Evolutionary conservation across 2,888 invertebrate species (phyloP), one percentile per base, ranked within the genome.

Genomic region (Tiliacea aurago): DNA sequence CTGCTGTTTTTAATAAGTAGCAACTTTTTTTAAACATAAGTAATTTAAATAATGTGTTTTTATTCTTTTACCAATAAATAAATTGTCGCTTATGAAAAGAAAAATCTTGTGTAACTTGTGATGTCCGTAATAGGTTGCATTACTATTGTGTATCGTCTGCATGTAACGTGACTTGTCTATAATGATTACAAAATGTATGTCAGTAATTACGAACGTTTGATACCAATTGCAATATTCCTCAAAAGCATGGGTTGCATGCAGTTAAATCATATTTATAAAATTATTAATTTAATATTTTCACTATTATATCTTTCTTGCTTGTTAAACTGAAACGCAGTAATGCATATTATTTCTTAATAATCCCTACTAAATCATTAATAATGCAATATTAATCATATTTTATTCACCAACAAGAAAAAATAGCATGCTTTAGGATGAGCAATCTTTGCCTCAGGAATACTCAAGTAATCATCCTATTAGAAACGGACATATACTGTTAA

Each of bases 71-170:
- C 20, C n/a, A 51, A 28, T 49, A 59, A 51, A 33, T 64, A 43
- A 18, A 33, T 4, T 45, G 15, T 53, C 6, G 59, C 63, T 65
- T 73, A 53, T 43, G 33, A 37, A 62, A 72, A 55, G 9, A 55
- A 62, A 28, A 45, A 15, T 64, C 6, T 56, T 43, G 5, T 41
- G 72, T n/a, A 53, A 73, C 41, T 78, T 79, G 66, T 80, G 49
- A 41, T 78, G 74, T 78, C 55, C 51, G 49, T 63, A 75, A 58
- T 43, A 58, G 51, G 65, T 76, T 78, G 77, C 80, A 71, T 80
- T 75, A 65, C 33, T 74, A 61, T 83, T 85, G 83, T 83, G 78
- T 78, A 73, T 73, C 23, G 76, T 78, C 66, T 87, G 86, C 86
- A 86, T 86, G 87, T 63, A 70, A 80, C 76, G 80, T 86, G 75